Base-by-base conservation (phyloP, 1,140 invertebrate genomes). In the Tribolium castaneum region DNA sequence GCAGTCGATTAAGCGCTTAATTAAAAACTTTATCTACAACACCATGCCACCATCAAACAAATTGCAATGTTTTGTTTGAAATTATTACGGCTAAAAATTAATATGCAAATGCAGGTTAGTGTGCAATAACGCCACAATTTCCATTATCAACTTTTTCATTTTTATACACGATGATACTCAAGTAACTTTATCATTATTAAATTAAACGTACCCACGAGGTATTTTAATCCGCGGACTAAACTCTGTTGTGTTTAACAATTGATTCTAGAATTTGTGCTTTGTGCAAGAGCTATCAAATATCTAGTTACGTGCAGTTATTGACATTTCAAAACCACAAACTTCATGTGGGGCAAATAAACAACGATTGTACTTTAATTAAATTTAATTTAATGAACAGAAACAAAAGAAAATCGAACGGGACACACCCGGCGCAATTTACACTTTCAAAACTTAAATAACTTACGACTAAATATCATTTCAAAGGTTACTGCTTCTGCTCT, bases 31-130 rank as follows among this genome's bases (percentile, higher is more conserved):
- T 30, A 62, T 30, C 19, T 62, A 30, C 56, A 22, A 30, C 56
- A 22, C 19, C 56, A 30, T 56, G 12, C 12, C 22, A 7, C 19
- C 13, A n/a, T n/a, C n/a, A 30, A 62, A 62, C 56, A 62, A 62
- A 62, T 62, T 62, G 56, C 56, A 62, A 2, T 13, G 56, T 19
- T 62, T 62, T 62, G 56, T 62, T 22, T 62, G 9, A 62, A 62
- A 25, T 62, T 62, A 62, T 62, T 62, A 25, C 56, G n/a, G 19
- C 16, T 10, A 25, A 16, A 25, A 62, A 62, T 62, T 62, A 62
- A 62, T 62, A 62, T 62, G 56, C 56, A 62, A 62, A 62, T 62
- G 56, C 56, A 30, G 16, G 6, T 19, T 62, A 30, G 56, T 25
- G 19, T 19, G 16, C 16, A 19, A 19, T 19, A 19, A 19, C 16